Evolutionary conservation across 2,888 invertebrate genomes (phyloP), one percentile per base, ranked within the genome.

Genomic region (Lasius fuliginosus): DNA sequence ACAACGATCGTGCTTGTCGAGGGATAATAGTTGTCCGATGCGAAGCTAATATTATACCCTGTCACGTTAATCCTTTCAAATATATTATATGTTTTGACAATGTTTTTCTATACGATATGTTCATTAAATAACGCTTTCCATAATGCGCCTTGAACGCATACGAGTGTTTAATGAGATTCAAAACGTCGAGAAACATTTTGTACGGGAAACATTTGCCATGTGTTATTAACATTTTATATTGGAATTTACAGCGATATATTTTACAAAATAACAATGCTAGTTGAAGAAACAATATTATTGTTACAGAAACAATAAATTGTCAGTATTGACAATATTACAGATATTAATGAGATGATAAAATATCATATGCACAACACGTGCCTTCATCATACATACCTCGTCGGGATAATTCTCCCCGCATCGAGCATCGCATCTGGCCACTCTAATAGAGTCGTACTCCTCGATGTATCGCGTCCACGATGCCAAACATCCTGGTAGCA

Each of bases 401-500:
- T 92, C 88, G 0, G 95, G 95, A 86, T 95, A 95, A 86, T 91
- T 94, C 62, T 95, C 95, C 89, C 95, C 95, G 92, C 97, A 97
- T 88, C 95, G 95, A 30, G 96, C 95, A 88, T 96, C 96, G 92
- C 97, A 97, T 87, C 96, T 95, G n/a, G 96, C 96, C 81, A 96
- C 96, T 75, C 96, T 95, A 84, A 97, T 93, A 18, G 96, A 92
- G 88, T 95, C 95, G 89, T 95, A 94, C 75, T 95, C 95, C 84
- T 96, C 96, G 69, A 92, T 89, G 83, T 92, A 93, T 68, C 89
- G 91, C 30, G 88, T 90, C 92, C 92, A 93, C n/a, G 91, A 92
- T 15, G 92, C 92, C 73, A 90, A 74, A 68, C 92, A 93, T 84
- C 90, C 90, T 68, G 92, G 90, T 82, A 93, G 71, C 68, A 92